Percentiles rank a stretch among this genome's conserved stretches.
Evolutionary conservation across 2,888 invertebrate genomes (phyloP).

Genomic region (Athrips mouffetella): DNA sequence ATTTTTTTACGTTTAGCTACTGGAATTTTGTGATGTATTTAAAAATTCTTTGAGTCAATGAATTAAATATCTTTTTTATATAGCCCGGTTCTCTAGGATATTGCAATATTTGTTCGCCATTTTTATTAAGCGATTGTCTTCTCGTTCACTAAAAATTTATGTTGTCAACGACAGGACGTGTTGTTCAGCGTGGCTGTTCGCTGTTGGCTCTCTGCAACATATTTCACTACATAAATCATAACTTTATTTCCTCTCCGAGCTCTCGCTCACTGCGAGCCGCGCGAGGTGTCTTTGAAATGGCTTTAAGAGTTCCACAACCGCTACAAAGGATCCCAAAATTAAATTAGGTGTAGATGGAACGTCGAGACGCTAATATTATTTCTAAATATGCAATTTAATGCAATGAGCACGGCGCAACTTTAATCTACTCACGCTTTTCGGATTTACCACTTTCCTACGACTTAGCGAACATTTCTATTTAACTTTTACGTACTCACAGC

Average conservation of each 20-base stretch:
- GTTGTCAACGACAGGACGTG: slow-evolving; percentile 54
- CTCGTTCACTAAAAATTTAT: slow-evolving; percentile 52
- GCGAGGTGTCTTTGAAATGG: slow-evolving; percentile 69
- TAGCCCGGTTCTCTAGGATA: neutral
- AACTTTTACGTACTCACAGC: slow-evolving; percentile 14
- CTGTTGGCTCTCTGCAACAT: slow-evolving; percentile 55
- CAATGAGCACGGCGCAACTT: slow-evolving; percentile 25
- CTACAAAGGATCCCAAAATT: slow-evolving; percentile 69
- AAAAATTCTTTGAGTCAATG: no score
- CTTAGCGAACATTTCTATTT: slow-evolving; percentile 18
- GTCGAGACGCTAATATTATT: slow-evolving; percentile 49
- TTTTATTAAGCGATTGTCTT: slow-evolving; percentile 49
- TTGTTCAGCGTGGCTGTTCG: slow-evolving; percentile 45
- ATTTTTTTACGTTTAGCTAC: no score
- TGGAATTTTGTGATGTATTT: no score
- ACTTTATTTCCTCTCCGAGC: slow-evolving; percentile 77
- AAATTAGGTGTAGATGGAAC: slow-evolving; percentile 62
- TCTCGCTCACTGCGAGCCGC: slow-evolving; percentile 60
- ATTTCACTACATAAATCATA: slow-evolving; percentile 76
- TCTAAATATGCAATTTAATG: slow-evolving; percentile 46
- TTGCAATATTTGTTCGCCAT: slow-evolving; percentile 27
- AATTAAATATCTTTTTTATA: no score
- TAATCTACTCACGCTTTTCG: slow-evolving; percentile 16
- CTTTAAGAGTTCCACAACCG: slow-evolving; percentile 66
- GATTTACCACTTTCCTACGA: slow-evolving; percentile 12